Evolutionary conservation across 1,140 invertebrate species (phyloP), one percentile per base, ranked within the genome.

Genomic region (Zaprionus inermis): DNA sequence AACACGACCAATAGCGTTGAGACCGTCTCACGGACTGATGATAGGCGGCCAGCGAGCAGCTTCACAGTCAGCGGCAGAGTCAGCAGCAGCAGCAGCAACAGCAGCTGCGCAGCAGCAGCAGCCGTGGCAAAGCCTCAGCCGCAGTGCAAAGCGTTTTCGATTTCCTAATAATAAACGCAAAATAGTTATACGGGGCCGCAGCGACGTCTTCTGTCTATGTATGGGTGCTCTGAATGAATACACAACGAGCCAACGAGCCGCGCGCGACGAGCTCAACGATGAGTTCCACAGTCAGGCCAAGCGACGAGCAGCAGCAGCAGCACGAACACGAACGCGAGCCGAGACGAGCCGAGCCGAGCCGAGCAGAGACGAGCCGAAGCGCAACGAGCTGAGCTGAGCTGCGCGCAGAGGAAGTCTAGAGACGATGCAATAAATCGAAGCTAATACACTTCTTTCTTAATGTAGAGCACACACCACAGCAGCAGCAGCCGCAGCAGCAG

Each of bases 1-100:
- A 84, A 91, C 88, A 91, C 88, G 88, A 91, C 88, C 88, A 91
- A 88, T 84, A 91, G 88, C 89, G 91, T 91, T 91, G 88, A 91
- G 88, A 91, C 88, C 88, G 88, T 91, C 88, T 91, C 88, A 78
- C 83, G 83, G 88, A 91, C 88, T 91, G 88, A 90, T 91, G 83
- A 90, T 89, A 84, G 84, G 81, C 84, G 77, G 72, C 72, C 61
- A 74, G 65, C 64, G 81, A 71, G 85, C 85, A 89, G 85, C 85
- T 80, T 82, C 83, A 86, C 83, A 71, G 63, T 66, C 75, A 77
- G 74, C 68, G 71, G 49, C 65, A 52, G 30, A 61, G 60, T 28
- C 72, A 60, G 36, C 52, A 63, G 51, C 20, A n/a, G 41, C 46
- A 24, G 52, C 11, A 16, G n/a, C 24, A 58, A 38, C 14, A 7